Evolutionary conservation across 2,797 vertebrate genomes (phyloP).

Genomic region (Cynopterus sphinx): DNA sequence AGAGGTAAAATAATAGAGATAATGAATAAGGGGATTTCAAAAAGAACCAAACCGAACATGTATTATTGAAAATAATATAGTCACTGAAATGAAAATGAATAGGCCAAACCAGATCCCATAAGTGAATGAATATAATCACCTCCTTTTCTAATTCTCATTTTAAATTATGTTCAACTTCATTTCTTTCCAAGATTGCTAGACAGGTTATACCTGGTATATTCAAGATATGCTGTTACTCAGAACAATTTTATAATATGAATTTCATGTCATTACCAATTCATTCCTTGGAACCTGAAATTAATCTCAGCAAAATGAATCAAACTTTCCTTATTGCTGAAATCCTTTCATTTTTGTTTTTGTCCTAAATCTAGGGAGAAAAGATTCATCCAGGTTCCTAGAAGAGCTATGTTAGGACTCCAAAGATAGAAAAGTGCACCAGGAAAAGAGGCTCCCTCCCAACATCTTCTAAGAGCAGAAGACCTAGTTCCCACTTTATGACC

Average conservation of each 20-base stretch:
- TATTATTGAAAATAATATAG: background rate
- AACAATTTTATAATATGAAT: background rate
- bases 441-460: background rate
- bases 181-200: background rate
- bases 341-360: background rate
- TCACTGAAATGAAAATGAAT: constrained; percentile 24
- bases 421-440: background rate
- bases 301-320: background rate
- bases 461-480: background rate
- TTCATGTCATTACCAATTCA: background rate
- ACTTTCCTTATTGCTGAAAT: constrained; percentile 28
- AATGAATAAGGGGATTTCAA: background rate
- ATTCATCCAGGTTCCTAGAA: background rate
- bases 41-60: background rate
- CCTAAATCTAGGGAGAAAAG: background rate
- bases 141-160: background rate
- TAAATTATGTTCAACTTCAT: background rate
- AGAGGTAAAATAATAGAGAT: constrained; percentile 32
- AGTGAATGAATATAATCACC: background rate
- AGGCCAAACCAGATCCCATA: background rate
- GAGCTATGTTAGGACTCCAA: background rate
- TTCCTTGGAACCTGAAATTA: background rate
- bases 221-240: background rate
- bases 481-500: background rate
- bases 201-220: background rate